Evolutionary conservation across 2,888 invertebrate species (phyloP), one percentile per base, ranked within the genome.

Genomic region (Perizoma flavofasciatum): DNA sequence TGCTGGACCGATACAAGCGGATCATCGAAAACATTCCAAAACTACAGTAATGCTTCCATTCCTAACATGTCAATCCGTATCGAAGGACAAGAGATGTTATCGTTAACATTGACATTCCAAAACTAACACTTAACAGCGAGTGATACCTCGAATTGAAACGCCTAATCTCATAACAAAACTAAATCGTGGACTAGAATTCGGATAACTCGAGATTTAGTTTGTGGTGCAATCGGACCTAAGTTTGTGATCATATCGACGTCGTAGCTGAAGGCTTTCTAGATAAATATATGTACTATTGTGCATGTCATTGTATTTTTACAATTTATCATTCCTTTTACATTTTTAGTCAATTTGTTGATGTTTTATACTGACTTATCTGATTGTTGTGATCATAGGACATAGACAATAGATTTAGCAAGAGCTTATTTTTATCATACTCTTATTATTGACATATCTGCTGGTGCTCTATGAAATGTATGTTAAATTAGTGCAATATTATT

Each of bases 1-100:
- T 97, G 96, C 78, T 96, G 22, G 80, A 88, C 3, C 92, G 96
- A 59, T 97, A 96, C 85, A 89, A 94, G 35, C 49, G 81, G 11
- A 68, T 88, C 53, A 71, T 89, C 0, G 64, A 81, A n/a, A 68
- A 74, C 52, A 78, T 92, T 55, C 89, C 92, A 5, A 81, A 77
- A 60, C 69, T 88, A 6, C 70, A 68, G 1, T 80, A 72, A 60
- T n/a, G 37, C 5, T 46, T 39, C 40, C 48, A 60, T 41, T 50
- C 43, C 22, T 45, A 48, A 51, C 43, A 49, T 32, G 37, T 32
- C 35, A 54, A n/a, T 44, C 34, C 45, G 49, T 51, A 45, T 49
- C 56, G 3, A 46, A 1, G 11, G 9, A 47, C 7, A 7, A 10
- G 51, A 43, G 56, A 56, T 57, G 41, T 41, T 50, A 45, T n/a